Evolutionary conservation across 1,140 invertebrate species (phyloP).

Genomic region (Scaptomyza hsui): DNA sequence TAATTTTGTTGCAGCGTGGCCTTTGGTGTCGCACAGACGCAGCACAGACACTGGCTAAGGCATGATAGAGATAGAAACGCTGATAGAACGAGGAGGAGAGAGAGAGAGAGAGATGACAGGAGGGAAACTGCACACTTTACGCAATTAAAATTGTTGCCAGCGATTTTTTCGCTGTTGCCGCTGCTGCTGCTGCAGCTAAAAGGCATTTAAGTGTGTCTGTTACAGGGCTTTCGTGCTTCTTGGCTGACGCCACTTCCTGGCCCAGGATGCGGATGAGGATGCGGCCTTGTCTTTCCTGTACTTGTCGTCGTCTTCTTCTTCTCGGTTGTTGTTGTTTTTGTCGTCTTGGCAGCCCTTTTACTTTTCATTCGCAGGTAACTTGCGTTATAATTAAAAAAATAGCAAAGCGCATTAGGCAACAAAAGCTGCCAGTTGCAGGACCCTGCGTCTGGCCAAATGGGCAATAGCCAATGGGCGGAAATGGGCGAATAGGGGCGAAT

Average conservation of each 20-base stretch:
- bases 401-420: constrained; percentile 81
- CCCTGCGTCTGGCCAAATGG: constrained; percentile 6
- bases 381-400: constrained; percentile 80
- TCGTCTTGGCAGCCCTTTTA: constrained; percentile 79
- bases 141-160: constrained; percentile 81
- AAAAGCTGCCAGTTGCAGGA: constrained; percentile 46
- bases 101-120: constrained; percentile 1
- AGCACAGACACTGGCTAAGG: constrained; percentile 30
- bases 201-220: constrained; percentile 62
- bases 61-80: constrained; percentile 30
- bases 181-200: constrained; percentile 51
- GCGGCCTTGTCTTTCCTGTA: constrained; percentile 33
- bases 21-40: constrained; percentile 61
- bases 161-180: constrained; percentile 55
- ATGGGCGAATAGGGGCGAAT: not conserved
- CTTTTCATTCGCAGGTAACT: constrained; percentile 80
- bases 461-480: constrained; percentile 7
- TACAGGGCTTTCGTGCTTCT: constrained; percentile 53
- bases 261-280: constrained; percentile 47
- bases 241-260: constrained; percentile 64
- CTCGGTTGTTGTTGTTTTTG: constrained; percentile 22
- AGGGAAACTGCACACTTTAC: constrained; percentile 69
- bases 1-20: constrained; percentile 77
- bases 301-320: constrained; percentile 36
- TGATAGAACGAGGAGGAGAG: constrained; percentile 16